These are phyloP conservation scores for Nematostella vectensis DNA, from an alignment of 92 coral and sea anemone species.

Conservation along the genomic window DNA sequence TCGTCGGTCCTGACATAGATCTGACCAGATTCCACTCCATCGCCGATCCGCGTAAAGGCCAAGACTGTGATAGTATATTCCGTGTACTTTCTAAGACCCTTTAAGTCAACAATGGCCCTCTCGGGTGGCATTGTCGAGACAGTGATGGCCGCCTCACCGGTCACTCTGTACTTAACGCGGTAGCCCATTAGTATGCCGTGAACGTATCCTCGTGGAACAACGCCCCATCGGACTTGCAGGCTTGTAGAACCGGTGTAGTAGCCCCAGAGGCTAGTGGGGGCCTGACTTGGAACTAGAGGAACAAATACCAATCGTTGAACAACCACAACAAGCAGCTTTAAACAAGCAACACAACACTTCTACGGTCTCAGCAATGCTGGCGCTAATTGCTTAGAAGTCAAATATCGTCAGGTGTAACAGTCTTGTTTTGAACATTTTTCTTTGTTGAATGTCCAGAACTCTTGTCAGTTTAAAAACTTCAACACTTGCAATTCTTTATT, in stretches of 20 bases:
- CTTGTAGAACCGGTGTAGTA: slow-evolving; percentile 78
- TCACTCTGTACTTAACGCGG: slow-evolving; percentile 31
- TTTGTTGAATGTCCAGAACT: too few relatives aligned
- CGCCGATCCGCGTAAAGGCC: slow-evolving; percentile 66
- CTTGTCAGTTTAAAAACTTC: too few relatives aligned
- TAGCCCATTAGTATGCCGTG: slow-evolving; percentile 84
- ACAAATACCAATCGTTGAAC: too few relatives aligned
- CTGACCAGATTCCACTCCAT: slow-evolving; percentile 38
- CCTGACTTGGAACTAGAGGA: slow-evolving; percentile 58
- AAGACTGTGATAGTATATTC: slow-evolving; percentile 34
- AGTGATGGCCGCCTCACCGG: slow-evolving; percentile 4
- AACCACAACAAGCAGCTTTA: too few relatives aligned
- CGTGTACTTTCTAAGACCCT: slow-evolving; percentile 41
- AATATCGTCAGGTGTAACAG: too few relatives aligned
- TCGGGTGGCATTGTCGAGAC: slow-evolving; percentile 17
- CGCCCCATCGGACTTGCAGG: slow-evolving; percentile 56
- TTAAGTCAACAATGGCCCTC: slow-evolving; percentile 17
- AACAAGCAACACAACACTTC: too few relatives aligned
- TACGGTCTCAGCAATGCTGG: too few relatives aligned
- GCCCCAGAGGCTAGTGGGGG: slow-evolving; percentile 49
- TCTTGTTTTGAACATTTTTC: too few relatives aligned
- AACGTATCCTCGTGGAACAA: slow-evolving; percentile 41
- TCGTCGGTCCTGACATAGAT: slow-evolving; percentile 45
- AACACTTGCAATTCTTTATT: too few relatives aligned
- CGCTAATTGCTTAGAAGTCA: too few relatives aligned